Percentiles rank a stretch among this genome's conserved stretches.
Conservation (phyloP, 2,797 vertebrate species). For the Rallus crepitans region DNA sequence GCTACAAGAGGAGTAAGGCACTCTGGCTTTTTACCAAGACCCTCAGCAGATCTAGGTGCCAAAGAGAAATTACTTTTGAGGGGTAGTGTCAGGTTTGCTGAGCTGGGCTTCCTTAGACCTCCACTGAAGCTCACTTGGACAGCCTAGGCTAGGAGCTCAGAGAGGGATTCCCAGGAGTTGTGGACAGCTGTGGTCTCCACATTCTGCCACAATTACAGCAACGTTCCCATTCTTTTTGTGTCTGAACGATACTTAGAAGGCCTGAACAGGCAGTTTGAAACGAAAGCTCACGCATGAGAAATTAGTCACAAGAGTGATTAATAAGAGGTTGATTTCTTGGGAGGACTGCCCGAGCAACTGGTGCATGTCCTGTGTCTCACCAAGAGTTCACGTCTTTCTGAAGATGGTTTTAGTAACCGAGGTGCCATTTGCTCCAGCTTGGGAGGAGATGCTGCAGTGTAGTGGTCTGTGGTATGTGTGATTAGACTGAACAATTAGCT, state of each 20-base stretch:
- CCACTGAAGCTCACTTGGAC: rapidly evolving
- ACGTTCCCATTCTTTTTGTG: neutral
- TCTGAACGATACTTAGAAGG: neutral
- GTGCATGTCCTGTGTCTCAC: neutral
- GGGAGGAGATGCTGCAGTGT: rapidly evolving
- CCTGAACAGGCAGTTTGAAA: neutral
- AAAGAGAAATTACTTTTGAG: neutral
- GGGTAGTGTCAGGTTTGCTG: neutral
- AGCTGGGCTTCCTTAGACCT: neutral
- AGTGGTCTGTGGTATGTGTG: neutral
- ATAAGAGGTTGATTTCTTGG: neutral
- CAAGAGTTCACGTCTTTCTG: neutral
- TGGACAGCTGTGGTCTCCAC: neutral
- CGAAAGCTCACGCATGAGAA: neutral
- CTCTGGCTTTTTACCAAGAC: neutral
- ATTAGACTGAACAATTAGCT: neutral
- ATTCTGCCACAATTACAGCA: neutral
- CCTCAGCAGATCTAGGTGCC: neutral
- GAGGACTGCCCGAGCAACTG: neutral
- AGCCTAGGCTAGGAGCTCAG: neutral
- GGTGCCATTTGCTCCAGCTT: neutral
- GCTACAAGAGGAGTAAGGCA: neutral
- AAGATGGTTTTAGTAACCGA: neutral
- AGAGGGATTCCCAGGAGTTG: neutral
- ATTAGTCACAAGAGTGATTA: neutral